Evolutionary conservation across 2,797 vertebrate genomes (phyloP), one percentile per base, ranked within the genome.

Genomic region (Melanotaenia nigrans): DNA sequence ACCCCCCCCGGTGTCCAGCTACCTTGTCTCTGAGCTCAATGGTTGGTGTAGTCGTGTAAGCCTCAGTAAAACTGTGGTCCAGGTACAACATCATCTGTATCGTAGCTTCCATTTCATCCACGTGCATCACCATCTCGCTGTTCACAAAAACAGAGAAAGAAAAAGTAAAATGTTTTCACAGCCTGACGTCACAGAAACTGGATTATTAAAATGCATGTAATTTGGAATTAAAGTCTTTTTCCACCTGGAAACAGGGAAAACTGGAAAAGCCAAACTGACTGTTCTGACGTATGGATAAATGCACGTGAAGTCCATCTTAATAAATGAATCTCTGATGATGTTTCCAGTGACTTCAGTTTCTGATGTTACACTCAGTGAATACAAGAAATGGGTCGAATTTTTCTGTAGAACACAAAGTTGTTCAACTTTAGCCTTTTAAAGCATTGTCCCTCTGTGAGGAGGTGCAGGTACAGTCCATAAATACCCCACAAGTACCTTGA

Each of bases 231-330:
- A 36, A 36, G 3, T 2, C 11, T 18, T 28, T 16, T 1, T 65
- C 82, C 76, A 94, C 94, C 83, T 93, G 65, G 88, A 87, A 35
- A 90, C 64, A 0, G 92, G 90, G 18, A 79, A 0, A 40, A 95
- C 5, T 0, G 91, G 81, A 64, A 93, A 93, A 2, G 83, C 77
- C 53, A 95, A 81, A 45, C 92, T 93, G 85, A 94, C 77, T 2
- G 36, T 90, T 38, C 89, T 78, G 47, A 88, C 12, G 71, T 90
- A 92, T 0, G 93, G 93, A 80, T 92, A 93, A 28, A 92, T 7
- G 30, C 94, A 95, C 1, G 78, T 90, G 85, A 87, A 94, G 38
- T 92, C 83, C 36, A 95, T 82, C 61, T 89, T 87, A 4, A 95
- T 77, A 14, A 86, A 49, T 0, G 93, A 91, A 45, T 93, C 69